Conservation (phyloP, 2,113 vertebrate genomes). For the Microtus pennsylvanicus region DNA sequence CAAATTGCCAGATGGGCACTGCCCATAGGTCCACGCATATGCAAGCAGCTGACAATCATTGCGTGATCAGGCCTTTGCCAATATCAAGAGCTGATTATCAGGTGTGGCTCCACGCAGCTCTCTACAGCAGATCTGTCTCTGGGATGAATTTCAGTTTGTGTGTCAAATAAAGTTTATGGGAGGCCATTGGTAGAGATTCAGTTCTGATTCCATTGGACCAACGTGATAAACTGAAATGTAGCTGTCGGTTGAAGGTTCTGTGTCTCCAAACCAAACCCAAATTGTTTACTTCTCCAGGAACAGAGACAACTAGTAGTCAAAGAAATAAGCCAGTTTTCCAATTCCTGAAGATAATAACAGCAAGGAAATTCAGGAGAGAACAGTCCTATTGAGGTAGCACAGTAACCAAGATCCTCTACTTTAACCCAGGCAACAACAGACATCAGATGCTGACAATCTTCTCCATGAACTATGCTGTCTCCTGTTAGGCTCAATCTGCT, state of each 20-base stretch:
- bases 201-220: background rate
- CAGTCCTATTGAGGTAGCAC: background rate
- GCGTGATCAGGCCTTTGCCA: too few species aligned
- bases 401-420: background rate
- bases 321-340: background rate
- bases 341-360: background rate
- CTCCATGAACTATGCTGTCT: background rate
- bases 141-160: background rate
- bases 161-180: background rate
- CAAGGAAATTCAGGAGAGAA: background rate
- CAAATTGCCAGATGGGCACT: too few species aligned
- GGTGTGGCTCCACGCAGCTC: too few species aligned
- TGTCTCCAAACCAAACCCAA: background rate
- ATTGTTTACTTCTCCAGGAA: background rate
- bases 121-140: too few species aligned
- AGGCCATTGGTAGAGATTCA: background rate
- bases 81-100: too few species aligned
- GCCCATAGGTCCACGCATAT: too few species aligned
- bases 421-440: too few species aligned
- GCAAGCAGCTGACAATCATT: too few species aligned
- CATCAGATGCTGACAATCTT: background rate
- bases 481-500: too few species aligned
- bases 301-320: background rate
- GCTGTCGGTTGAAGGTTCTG: too few species aligned
- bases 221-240: background rate